Conservation (phyloP, 2,888 invertebrate species). For the Lumbricus terrestris region DNA sequence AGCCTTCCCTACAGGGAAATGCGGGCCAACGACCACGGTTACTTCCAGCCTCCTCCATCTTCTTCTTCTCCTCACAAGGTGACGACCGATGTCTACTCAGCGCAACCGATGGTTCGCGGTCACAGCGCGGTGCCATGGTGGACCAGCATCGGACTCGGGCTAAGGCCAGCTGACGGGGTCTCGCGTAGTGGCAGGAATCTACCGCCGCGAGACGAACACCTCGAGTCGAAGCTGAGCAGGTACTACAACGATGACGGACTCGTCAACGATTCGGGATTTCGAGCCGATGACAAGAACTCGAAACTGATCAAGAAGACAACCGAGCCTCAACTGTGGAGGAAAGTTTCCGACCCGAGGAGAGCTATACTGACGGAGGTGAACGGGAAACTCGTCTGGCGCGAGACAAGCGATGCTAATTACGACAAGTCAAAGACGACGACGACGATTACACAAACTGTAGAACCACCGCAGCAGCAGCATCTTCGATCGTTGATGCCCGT, state of each 20-base stretch:
- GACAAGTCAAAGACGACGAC: neutral
- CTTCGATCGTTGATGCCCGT: neutral
- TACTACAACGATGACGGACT: neutral
- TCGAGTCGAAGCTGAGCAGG: neutral
- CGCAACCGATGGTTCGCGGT: neutral
- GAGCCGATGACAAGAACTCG: neutral
- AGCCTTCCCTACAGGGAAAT: neutral
- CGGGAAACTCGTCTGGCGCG: neutral
- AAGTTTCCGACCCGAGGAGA: neutral
- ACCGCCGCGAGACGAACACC: neutral
- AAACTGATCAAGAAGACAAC: neutral
- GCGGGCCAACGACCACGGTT: neutral
- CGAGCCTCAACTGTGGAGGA: neutral
- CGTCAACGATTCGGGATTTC: neutral
- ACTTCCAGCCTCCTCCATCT: neutral
- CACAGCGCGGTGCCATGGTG: neutral
- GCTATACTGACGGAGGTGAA: neutral
- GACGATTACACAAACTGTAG: neutral
- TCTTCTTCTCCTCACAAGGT: neutral
- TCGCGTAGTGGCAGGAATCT: neutral
- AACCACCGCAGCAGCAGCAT: neutral
- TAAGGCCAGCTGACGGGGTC: neutral
- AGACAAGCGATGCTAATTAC: neutral
- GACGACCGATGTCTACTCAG: neutral
- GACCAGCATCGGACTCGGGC: neutral